Percentiles rank a stretch among this genome's conserved stretches.
These are phyloP conservation scores for Eubasilissa splendida DNA, from an alignment of 2,888 invertebrate genomes.

Conservation along the genomic window DNA sequence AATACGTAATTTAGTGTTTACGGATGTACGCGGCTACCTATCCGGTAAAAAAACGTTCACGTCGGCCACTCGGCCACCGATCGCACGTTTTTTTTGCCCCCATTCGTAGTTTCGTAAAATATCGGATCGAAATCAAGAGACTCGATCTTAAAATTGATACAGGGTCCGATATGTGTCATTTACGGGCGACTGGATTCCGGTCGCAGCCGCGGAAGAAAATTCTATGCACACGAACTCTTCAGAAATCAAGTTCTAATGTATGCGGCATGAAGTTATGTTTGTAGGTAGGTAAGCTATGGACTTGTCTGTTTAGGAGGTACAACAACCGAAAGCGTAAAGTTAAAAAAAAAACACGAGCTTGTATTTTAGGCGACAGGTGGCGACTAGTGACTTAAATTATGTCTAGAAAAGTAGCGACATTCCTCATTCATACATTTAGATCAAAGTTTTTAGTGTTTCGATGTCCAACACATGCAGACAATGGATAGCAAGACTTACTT, in stretches of 20 bases:
- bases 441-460: too few relatives aligned
- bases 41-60: neutral
- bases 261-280: neutral
- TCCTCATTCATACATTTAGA: too few relatives aligned
- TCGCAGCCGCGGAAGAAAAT: neutral
- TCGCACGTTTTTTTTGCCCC: slow-evolving; percentile 11
- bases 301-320: neutral
- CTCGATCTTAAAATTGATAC: slow-evolving; percentile 47
- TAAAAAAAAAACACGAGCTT: too few relatives aligned
- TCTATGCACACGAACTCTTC: too few relatives aligned
- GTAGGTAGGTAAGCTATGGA: neutral
- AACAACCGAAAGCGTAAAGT: neutral
- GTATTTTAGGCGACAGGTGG: too few relatives aligned
- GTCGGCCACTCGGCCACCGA: neutral
- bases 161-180: slow-evolving; percentile 43
- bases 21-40: slow-evolving; percentile 2
- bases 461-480: too few relatives aligned
- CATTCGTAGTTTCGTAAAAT: slow-evolving; percentile 23
- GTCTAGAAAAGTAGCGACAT: too few relatives aligned
- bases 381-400: too few relatives aligned
- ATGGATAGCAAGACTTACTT: too few relatives aligned
- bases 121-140: slow-evolving; percentile 40
- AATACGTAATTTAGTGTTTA: too few relatives aligned
- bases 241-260: too few relatives aligned
- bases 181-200: slow-evolving; percentile 38